Evolutionary conservation across 2,113 vertebrate species (phyloP), one percentile per base, ranked within the genome.

Genomic region (Pseudopodoces humilis): DNA sequence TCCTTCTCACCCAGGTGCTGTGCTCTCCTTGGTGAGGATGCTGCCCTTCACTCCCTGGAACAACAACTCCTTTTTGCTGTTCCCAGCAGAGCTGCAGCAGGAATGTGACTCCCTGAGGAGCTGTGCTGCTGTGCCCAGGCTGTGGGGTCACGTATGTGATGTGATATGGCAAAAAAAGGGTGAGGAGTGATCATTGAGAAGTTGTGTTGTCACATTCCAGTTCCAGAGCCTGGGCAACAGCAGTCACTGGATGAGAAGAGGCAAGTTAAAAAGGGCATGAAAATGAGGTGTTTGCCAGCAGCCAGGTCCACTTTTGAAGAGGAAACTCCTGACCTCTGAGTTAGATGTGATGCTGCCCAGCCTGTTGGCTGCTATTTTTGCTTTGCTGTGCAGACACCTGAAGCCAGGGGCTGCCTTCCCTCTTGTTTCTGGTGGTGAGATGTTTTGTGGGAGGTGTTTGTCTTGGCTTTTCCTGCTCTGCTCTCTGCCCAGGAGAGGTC

Each of bases 121-220:
- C 37, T 72, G 27, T 3, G 58, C 14, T 43, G 58, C 44, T 37
- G 27, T 47, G 33, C 18, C 47, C 4, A 2, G 28, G 56, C 33
- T 24, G 27, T 31, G 4, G 41, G 56, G 22, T 14, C 1, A 0
- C 7, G 12, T 5, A 1, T 23, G 41, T 0, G 3, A 8, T 2
- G 2, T 5, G 27, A 15, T 13, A 7, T 2, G 5, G 41, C 3
- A 21, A 20, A 35, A 24, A 20, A 33, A 10, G 20, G 24, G 19
- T 58, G 22, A n/a, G 11, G 15, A 43, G 15, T 7, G 22, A 31
- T 11, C 27, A 5, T 0, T 9, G 41, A 7, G 10, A 2, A 46
- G 3, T 2, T 15, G 10, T 17, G 21, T 1, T 39, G 39, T 30
- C 3, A 19, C 2, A 23, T 23, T 27, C 25, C 22, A 15, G 5